Conservation (phyloP, 2,113 vertebrate species). For the Ptilorrhoa leucosticta region DNA sequence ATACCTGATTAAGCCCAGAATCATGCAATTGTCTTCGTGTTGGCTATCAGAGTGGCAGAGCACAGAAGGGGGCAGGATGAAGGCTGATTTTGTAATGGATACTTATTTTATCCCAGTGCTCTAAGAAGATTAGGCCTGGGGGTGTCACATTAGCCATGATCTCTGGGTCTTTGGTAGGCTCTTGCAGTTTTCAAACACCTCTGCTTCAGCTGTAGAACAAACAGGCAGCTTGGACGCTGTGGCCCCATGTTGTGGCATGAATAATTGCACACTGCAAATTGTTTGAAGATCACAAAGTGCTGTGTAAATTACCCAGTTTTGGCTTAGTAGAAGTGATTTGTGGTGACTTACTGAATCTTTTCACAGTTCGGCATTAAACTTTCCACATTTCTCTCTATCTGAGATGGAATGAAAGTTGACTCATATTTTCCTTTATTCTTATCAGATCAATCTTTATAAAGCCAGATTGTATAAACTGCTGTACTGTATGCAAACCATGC, state of each 20-base stretch:
- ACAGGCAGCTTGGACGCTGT: conserved; percentile 74
- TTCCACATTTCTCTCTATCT: conserved; percentile 49
- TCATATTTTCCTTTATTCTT: conserved; percentile 54
- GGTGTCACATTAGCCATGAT: conserved; percentile 97
- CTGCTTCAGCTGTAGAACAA: conserved; percentile 81
- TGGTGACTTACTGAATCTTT: conserved; percentile 77
- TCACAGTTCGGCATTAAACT: conserved; percentile 75
- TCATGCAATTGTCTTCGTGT: conserved; percentile 90
- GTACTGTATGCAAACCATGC: neutral
- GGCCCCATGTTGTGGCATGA: conserved; percentile 83
- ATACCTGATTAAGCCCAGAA: conserved; percentile 96
- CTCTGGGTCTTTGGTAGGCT: conserved; percentile 86
- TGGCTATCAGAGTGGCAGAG: conserved; percentile 86
- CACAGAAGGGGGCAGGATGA: conserved; percentile 86
- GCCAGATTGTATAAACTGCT: conserved; percentile 19
- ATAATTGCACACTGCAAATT: conserved; percentile 79
- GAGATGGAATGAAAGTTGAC: conserved; percentile 26
- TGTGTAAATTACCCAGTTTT: conserved; percentile 79
- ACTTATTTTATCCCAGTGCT: conserved; percentile 94
- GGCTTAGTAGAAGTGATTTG: conserved; percentile 74
- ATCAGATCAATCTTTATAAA: conserved; percentile 44
- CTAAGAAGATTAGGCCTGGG: conserved; percentile 99
- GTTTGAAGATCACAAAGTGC: conserved; percentile 80
- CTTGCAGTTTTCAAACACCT: conserved; percentile 85
- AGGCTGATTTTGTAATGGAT: conserved; percentile 98